Conservation (phyloP, 2,797 vertebrate genomes). For the Toxotes lorentzi region DNA sequence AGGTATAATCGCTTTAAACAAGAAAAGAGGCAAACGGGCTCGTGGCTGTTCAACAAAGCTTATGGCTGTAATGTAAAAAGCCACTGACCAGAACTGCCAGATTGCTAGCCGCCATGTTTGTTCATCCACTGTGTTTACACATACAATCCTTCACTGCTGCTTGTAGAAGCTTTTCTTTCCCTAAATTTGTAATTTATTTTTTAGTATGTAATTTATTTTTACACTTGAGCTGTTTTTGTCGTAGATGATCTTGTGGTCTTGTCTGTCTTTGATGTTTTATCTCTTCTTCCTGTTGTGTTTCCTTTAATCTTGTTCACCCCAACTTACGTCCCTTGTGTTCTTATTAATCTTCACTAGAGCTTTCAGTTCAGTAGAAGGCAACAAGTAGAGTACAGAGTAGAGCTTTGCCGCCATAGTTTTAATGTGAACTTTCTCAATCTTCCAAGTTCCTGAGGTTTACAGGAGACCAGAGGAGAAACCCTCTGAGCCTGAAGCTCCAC, state of each 20-base stretch:
- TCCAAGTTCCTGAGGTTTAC: constrained; percentile 78
- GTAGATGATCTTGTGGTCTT: not conserved
- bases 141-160: constrained; percentile 32
- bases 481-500: constrained; percentile 48
- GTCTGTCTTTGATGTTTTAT: not conserved
- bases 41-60: constrained; percentile 38
- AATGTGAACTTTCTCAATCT: constrained; percentile 71
- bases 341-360: constrained; percentile 47
- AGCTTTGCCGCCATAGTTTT: constrained; percentile 38
- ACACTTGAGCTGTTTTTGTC: not conserved
- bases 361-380: constrained; percentile 27
- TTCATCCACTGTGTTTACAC: not conserved
- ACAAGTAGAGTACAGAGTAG: constrained; percentile 10
- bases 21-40: constrained; percentile 26
- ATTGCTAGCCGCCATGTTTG: constrained; percentile 11
- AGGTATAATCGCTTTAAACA: constrained; percentile 70
- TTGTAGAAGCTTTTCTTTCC: constrained; percentile 5
- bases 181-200: not conserved
- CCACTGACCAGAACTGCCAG: not conserved
- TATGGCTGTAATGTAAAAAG: constrained; percentile 44
- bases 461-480: constrained; percentile 63
- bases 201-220: not conserved
- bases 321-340: not conserved
- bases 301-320: not conserved
- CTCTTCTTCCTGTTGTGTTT: constrained; percentile 5